Evolutionary conservation across 53 echinoderm and acorn worm genomes (phyloP).

Genomic region (Hippasteria phrygiana): DNA sequence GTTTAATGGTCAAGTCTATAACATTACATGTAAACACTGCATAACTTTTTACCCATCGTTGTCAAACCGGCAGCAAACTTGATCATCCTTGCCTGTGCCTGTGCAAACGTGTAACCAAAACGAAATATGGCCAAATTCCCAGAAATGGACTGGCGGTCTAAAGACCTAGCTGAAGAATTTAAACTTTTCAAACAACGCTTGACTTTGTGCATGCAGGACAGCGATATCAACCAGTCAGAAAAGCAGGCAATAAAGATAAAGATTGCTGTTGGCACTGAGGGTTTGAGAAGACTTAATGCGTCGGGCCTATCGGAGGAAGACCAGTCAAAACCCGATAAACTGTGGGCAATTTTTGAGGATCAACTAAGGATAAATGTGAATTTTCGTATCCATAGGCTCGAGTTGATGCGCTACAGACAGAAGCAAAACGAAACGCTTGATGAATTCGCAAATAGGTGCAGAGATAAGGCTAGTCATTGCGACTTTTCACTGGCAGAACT

Average conservation of each 20-base stretch:
- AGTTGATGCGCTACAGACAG: conserved; percentile 71
- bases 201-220: not conserved
- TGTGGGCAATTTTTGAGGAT: conserved; percentile 68
- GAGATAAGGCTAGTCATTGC: conserved; percentile 59
- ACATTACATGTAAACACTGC: no score
- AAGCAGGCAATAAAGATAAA: conserved; percentile 50
- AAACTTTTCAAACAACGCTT: conserved; percentile 27
- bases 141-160: conserved; percentile 18
- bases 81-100: no score
- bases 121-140: conserved; percentile 18
- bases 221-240: not conserved
- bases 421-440: conserved; percentile 46
- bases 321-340: conserved; percentile 50
- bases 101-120: not conserved
- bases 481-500: conserved; percentile 45
- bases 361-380: conserved; percentile 70
- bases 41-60: no score
- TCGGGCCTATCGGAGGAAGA: conserved; percentile 67
- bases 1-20: no score
- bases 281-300: conserved; percentile 68
- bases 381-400: conserved; percentile 65
- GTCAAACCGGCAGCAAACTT: no score
- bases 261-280: conserved; percentile 79
- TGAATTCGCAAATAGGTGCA: conserved; percentile 60
- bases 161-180: conserved; percentile 16